A percentile compares a stretch with the other conserved stretches of the same genome.
phyloP scores from a whole-genome alignment of 2,888 invertebrate species.

The Erebia epiphron region DNA sequence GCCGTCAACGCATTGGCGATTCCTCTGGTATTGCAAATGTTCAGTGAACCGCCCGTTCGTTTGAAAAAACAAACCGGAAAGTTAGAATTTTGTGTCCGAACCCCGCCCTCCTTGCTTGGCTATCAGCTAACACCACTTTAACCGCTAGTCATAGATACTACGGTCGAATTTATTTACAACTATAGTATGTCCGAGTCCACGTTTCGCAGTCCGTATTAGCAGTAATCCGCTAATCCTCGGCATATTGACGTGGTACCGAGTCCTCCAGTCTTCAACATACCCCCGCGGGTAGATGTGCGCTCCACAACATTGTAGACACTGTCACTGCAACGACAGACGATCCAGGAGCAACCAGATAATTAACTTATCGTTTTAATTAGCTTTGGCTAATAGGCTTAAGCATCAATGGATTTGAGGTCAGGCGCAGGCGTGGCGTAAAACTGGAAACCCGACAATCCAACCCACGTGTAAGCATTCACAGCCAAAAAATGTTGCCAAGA shows the following conservation, averaged over 20 bases:
- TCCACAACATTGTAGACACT: not conserved
- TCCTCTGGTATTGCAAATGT: too few relatives aligned
- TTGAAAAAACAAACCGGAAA: too few relatives aligned
- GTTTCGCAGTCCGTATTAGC: slow-evolving; percentile 13
- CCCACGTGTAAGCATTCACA: slow-evolving; percentile 14
- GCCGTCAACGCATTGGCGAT: too few relatives aligned
- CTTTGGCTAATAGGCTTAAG: slow-evolving; percentile 36
- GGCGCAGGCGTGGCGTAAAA: slow-evolving; percentile 13
- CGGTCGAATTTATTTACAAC: not conserved
- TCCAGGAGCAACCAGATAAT: slow-evolving; percentile 27
- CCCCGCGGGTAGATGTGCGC: not conserved
- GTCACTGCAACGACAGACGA: not conserved
- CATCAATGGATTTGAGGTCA: slow-evolving; percentile 21
- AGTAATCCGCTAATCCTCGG: slow-evolving; percentile 12
- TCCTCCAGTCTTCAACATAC: not conserved
- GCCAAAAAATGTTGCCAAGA: slow-evolving; percentile 22
- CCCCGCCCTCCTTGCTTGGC: too few relatives aligned
- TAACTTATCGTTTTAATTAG: slow-evolving; percentile 38
- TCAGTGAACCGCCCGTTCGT: too few relatives aligned
- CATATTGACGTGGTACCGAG: slow-evolving; percentile 1
- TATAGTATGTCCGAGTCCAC: not conserved
- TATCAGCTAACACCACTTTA: too few relatives aligned
- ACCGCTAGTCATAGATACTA: too few relatives aligned
- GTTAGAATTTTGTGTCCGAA: too few relatives aligned
- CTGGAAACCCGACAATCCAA: slow-evolving; percentile 21